These are phyloP conservation scores for Scaptomyza caliginosa DNA, from an alignment of 2,888 invertebrate genomes.

Conservation along the genomic window DNA sequence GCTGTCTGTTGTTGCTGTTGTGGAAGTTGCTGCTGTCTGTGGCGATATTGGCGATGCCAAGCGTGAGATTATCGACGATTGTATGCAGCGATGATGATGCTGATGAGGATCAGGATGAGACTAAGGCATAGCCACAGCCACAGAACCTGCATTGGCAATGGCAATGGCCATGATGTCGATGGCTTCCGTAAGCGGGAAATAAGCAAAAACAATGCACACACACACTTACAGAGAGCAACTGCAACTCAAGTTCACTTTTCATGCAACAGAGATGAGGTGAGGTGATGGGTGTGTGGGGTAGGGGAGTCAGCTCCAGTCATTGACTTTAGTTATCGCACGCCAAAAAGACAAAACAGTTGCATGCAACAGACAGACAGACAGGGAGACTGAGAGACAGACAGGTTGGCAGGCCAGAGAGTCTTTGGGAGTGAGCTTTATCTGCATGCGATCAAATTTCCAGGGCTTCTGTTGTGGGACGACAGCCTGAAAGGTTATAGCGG, in stretches of 20 bases:
- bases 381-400: constrained; percentile 24
- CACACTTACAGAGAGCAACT: constrained; percentile 36
- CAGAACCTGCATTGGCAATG: constrained; percentile 22
- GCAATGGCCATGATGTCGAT: constrained; percentile 46
- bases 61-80: constrained; percentile 78
- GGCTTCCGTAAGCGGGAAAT: constrained; percentile 59
- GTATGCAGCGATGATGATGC: constrained; percentile 80
- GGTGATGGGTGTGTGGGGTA: constrained; percentile 2
- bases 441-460: constrained; percentile 79
- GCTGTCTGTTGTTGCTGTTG: constrained; percentile 30
- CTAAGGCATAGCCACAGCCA: constrained; percentile 26
- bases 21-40: constrained; percentile 45
- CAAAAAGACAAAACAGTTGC: constrained; percentile 80
- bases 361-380: constrained; percentile 50
- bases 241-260: constrained; percentile 79
- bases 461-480: constrained; percentile 65
- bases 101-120: constrained; percentile 72
- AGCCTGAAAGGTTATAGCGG: constrained; percentile 3
- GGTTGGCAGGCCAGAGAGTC: constrained; percentile 46
- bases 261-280: constrained; percentile 40
- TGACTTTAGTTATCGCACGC: constrained; percentile 78
- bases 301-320: constrained; percentile 73
- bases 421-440: constrained; percentile 59
- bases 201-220: constrained; percentile 60
- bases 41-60: constrained; percentile 76